phyloP scores from a whole-genome alignment of 1,140 invertebrate genomes.

The Drosophila azteca region DNA sequence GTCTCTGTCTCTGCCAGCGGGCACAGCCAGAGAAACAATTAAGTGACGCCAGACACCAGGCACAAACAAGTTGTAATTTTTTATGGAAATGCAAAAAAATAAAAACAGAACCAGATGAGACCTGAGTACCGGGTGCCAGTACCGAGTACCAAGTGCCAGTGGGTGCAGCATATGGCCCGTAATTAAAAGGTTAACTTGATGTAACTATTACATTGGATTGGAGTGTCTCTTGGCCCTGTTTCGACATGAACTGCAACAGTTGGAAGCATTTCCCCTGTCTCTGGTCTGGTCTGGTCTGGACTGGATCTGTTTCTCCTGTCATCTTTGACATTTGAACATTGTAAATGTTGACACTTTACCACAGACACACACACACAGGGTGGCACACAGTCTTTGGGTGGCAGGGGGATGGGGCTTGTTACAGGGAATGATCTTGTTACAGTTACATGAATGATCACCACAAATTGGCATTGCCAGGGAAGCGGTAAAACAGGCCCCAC shows the following conservation, averaged over 20 bases:
- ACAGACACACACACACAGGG: slow-evolving; percentile 68
- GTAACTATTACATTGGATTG: slow-evolving; percentile 59
- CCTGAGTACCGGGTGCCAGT: not conserved
- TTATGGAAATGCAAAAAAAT: slow-evolving; percentile 70
- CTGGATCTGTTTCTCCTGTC: slow-evolving; percentile 55
- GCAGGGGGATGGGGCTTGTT: not conserved
- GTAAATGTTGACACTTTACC: slow-evolving; percentile 83
- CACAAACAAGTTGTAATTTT: slow-evolving; percentile 64
- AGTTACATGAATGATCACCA: slow-evolving; percentile 80
- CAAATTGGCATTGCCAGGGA: slow-evolving; percentile 68
- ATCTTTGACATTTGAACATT: slow-evolving; percentile 79
- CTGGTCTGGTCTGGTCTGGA: not conserved
- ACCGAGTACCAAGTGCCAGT: slow-evolving; percentile 47
- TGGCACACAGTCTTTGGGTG: not conserved
- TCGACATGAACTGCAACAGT: slow-evolving; percentile 49
- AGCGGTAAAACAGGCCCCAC: slow-evolving; percentile 48
- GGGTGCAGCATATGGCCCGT: slow-evolving; percentile 75
- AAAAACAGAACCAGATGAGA: slow-evolving; percentile 20
- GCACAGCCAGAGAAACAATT: slow-evolving; percentile 68
- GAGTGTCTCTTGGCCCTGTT: slow-evolving; percentile 9
- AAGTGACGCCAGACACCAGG: slow-evolving; percentile 55
- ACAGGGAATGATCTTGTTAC: slow-evolving; percentile 73
- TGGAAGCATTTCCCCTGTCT: slow-evolving; percentile 36
- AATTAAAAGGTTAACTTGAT: slow-evolving; percentile 81
- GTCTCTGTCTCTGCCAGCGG: slow-evolving; percentile 22